A percentile compares a stretch with the other conserved stretches of the same genome.
Evolutionary conservation across 2,797 vertebrate genomes (phyloP).

Genomic region (Crypturellus tataupa): DNA sequence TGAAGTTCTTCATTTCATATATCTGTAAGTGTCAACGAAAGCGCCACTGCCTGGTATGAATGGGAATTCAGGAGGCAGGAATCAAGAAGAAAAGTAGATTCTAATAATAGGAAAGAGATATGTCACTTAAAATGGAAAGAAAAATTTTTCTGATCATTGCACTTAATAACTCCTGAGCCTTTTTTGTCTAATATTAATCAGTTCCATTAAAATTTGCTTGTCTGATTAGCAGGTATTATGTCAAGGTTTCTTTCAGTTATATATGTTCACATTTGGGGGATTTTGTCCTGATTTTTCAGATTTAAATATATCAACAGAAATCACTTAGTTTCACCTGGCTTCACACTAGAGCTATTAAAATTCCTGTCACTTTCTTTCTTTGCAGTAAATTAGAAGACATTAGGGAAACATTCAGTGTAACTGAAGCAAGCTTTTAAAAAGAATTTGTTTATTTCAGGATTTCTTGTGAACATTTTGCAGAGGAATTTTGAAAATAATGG

Average conservation of each 20-base stretch:
- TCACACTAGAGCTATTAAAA: background rate
- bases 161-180: background rate
- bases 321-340: background rate
- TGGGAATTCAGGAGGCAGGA: background rate
- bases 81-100: background rate
- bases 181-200: background rate
- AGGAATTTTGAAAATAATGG: background rate
- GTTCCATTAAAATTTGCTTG: background rate
- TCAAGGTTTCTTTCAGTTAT: background rate
- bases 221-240: background rate
- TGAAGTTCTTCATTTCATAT: background rate
- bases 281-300: background rate
- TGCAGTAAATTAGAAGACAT: conserved; percentile 12
- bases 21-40: background rate
- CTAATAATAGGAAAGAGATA: background rate
- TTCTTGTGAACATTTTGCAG: background rate
- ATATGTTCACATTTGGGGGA: background rate
- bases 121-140: background rate
- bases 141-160: background rate
- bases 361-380: background rate
- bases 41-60: background rate
- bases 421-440: background rate
- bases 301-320: background rate
- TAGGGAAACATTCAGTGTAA: background rate
- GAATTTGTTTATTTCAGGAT: background rate